phyloP scores from a whole-genome alignment of 2,113 vertebrate genomes.

The Sorex araneus region DNA sequence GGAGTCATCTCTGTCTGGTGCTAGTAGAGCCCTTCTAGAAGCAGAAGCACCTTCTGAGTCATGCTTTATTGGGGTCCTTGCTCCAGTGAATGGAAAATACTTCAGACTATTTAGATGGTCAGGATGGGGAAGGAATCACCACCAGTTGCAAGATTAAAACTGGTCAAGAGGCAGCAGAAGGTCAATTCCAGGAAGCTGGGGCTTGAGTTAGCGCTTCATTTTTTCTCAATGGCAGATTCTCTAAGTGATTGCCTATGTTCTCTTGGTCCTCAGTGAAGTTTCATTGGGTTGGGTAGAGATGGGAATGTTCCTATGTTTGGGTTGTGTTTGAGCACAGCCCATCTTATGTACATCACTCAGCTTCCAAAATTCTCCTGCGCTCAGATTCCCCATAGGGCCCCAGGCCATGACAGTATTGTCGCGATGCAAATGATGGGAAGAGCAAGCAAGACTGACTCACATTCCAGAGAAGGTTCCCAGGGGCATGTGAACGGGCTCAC shows the following conservation, averaged over 20 bases:
- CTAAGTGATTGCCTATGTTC: not conserved
- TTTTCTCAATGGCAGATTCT: not conserved
- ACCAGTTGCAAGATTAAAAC: constrained; percentile 31
- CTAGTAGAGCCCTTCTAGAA: not conserved
- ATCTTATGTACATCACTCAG: not conserved
- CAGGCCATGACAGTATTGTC: not conserved
- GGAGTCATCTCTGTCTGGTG: not conserved
- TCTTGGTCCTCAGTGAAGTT: not conserved
- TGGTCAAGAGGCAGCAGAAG: constrained; percentile 3
- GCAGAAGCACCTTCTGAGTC: not conserved
- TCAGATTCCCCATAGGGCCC: not conserved
- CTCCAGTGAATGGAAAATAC: not conserved
- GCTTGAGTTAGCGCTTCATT: not conserved
- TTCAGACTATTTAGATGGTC: not conserved
- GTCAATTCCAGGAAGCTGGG: not conserved
- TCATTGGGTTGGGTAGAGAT: not conserved
- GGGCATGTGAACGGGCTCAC: not conserved
- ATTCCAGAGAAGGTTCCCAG: not conserved
- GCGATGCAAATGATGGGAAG: not conserved
- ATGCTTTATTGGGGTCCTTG: not conserved
- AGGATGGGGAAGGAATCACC: not conserved
- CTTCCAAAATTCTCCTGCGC: not conserved
- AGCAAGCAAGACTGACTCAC: not conserved
- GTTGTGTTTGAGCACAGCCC: not conserved
- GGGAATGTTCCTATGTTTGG: not conserved